Conservation (phyloP, 2,888 invertebrate genomes). For the Luperina testacea region DNA sequence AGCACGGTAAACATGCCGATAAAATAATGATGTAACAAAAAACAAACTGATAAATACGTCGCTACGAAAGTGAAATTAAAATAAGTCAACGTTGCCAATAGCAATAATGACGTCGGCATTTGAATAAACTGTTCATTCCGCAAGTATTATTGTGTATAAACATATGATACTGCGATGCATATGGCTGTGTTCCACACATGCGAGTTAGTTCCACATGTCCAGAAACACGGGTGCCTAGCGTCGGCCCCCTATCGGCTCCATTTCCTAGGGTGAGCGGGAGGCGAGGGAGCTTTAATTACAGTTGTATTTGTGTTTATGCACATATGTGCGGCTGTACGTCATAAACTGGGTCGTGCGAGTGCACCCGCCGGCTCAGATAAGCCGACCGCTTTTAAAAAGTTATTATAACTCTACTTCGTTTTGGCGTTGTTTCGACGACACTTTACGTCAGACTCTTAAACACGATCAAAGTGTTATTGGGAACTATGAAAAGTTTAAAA, state of each 20-base stretch:
- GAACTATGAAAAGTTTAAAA: constrained; percentile 18
- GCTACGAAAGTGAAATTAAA: constrained; percentile 64
- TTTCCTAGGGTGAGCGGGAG: constrained; percentile 63
- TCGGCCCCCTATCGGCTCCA: constrained; percentile 63
- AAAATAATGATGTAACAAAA: constrained; percentile 58
- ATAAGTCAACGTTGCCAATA: constrained; percentile 56
- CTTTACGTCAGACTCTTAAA: constrained; percentile 39
- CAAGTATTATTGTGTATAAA: constrained; percentile 61
- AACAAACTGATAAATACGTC: constrained; percentile 51
- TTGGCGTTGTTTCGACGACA: constrained; percentile 52
- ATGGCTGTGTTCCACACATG: constrained; percentile 44
- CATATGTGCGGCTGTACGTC: constrained; percentile 72
- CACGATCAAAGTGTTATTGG: constrained; percentile 42
- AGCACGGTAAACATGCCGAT: constrained; percentile 46
- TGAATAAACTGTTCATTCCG: constrained; percentile 62
- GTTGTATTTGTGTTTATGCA: constrained; percentile 73
- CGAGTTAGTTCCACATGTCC: constrained; percentile 53
- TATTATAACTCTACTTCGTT: constrained; percentile 73
- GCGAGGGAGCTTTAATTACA: constrained; percentile 74
- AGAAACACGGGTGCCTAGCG: constrained; percentile 56
- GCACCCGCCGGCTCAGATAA: constrained; percentile 76
- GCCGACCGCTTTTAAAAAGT: constrained; percentile 75
- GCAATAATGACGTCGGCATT: constrained; percentile 56
- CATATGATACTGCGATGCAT: constrained; percentile 55
- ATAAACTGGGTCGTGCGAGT: constrained; percentile 81